Percentiles rank a stretch among this genome's conserved stretches.
phyloP scores from a whole-genome alignment of 1,140 invertebrate genomes.

The Pristionchus pacificus region DNA sequence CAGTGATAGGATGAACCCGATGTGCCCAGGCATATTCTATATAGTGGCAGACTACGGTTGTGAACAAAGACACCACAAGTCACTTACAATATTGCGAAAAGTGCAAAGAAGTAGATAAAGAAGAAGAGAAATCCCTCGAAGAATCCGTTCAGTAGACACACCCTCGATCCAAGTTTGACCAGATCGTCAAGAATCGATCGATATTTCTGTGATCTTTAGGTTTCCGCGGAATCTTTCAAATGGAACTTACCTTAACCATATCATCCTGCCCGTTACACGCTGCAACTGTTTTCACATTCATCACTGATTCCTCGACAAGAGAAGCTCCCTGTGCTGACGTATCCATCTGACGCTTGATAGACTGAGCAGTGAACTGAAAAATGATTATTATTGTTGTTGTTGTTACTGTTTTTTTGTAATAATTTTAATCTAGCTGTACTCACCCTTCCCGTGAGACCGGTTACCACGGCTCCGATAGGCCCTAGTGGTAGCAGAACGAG shows the following conservation, averaged over 20 bases:
- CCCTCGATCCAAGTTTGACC: slow-evolving; percentile 29
- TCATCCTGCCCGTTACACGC: slow-evolving; percentile 75
- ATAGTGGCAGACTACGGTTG: slow-evolving; percentile 29
- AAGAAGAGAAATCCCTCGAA: slow-evolving; percentile 42
- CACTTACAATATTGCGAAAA: slow-evolving; percentile 23
- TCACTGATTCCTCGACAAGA: slow-evolving; percentile 44
- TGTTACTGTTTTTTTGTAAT: slow-evolving; percentile 30
- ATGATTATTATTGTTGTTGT: not conserved
- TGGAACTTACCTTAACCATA: slow-evolving; percentile 60
- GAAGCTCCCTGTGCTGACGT: slow-evolving; percentile 28
- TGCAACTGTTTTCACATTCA: slow-evolving; percentile 71
- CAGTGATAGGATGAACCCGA: no score
- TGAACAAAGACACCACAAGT: not conserved
- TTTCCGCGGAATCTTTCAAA: not conserved
- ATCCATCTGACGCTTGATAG: slow-evolving; percentile 27
- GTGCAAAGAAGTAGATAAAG: slow-evolving; percentile 34
- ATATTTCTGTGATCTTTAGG: not conserved
- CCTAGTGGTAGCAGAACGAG: not conserved
- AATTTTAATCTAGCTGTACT: slow-evolving; percentile 26
- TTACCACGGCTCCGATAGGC: slow-evolving; percentile 36
- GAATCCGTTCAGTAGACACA: slow-evolving; percentile 39
- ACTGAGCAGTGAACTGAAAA: slow-evolving; percentile 31
- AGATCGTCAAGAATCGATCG: slow-evolving; percentile 17
- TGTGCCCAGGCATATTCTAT: slow-evolving; percentile 37
- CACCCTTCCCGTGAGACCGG: slow-evolving; percentile 29